A percentile compares a stretch with the other conserved stretches of the same genome.
Conservation (phyloP, 2,113 vertebrate genomes). For the Panthera uncia region DNA sequence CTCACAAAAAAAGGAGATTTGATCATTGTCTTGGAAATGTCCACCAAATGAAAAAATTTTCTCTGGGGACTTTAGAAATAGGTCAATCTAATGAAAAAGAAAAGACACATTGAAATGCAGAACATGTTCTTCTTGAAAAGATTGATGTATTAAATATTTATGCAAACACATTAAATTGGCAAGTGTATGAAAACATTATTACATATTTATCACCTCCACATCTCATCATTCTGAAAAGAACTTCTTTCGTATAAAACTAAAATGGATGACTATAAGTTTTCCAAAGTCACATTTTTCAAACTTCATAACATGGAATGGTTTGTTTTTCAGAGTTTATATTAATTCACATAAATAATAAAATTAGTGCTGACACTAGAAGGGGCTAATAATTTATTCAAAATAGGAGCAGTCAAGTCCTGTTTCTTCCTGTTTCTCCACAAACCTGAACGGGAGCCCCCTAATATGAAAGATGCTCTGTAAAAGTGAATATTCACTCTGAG, state of each 20-base stretch:
- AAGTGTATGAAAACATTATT: constrained; percentile 83
- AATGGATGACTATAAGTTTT: constrained; percentile 65
- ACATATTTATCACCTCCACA: constrained; percentile 80
- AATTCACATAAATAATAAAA: constrained; percentile 70
- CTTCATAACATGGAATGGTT: constrained; percentile 59
- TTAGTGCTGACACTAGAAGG: constrained; percentile 61
- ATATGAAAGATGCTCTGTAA: not conserved
- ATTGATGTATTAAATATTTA: constrained; percentile 86
- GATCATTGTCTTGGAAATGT: constrained; percentile 31
- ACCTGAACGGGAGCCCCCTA: not conserved
- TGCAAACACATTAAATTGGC: constrained; percentile 83
- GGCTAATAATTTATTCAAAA: constrained; percentile 67
- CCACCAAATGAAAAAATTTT: constrained; percentile 71
- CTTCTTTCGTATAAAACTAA: constrained; percentile 70
- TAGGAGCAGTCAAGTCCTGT: constrained; percentile 24
- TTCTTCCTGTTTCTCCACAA: constrained; percentile 5
- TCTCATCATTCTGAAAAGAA: constrained; percentile 76
- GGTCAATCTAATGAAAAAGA: constrained; percentile 70
- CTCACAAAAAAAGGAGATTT: constrained; percentile 18
- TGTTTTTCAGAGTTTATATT: constrained; percentile 59
- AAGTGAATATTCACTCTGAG: not conserved
- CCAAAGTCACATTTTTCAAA: constrained; percentile 67
- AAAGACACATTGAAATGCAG: constrained; percentile 73
- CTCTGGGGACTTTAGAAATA: constrained; percentile 61
- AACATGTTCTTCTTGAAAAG: constrained; percentile 76